These are phyloP conservation scores for Pheosia tremula DNA, from an alignment of 2,888 invertebrate genomes.

Conservation along the genomic window DNA sequence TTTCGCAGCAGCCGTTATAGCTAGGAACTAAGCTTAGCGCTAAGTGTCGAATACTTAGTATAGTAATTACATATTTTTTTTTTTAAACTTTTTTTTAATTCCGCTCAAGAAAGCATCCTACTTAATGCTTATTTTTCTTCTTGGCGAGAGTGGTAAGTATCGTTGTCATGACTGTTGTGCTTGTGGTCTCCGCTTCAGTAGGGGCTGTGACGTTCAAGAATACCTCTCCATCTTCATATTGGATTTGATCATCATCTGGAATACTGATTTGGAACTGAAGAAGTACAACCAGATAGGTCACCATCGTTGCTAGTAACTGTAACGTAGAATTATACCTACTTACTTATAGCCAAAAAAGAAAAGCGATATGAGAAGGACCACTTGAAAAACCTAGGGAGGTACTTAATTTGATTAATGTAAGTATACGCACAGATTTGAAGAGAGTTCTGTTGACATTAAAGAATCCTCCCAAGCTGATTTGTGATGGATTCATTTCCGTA, in stretches of 20 bases:
- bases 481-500: slow-evolving; percentile 91
- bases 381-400: too few species aligned
- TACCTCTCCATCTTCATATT: slow-evolving; percentile 31
- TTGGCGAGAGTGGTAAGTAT: slow-evolving; percentile 67
- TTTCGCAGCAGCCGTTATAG: too few species aligned
- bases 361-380: too few species aligned
- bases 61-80: too few species aligned
- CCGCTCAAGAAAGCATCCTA: too few species aligned
- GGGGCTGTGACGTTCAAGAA: slow-evolving; percentile 39
- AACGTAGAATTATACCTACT: slow-evolving; percentile 30
- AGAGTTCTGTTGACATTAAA: slow-evolving; percentile 89
- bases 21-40: too few species aligned
- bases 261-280: slow-evolving; percentile 91
- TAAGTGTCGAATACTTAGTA: too few species aligned
- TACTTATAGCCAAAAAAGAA: too few species aligned
- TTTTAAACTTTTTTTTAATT: too few species aligned
- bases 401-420: too few species aligned
- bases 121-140: slow-evolving; percentile 66
- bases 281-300: slow-evolving; percentile 89
- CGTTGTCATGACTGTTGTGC: slow-evolving; percentile 60
- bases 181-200: slow-evolving; percentile 51
- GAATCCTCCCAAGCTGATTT: slow-evolving; percentile 89
- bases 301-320: slow-evolving; percentile 89
- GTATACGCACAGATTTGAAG: slow-evolving; percentile 87
- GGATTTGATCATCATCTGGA: slow-evolving; percentile 80